Evolutionary conservation across 1,140 invertebrate species (phyloP), one percentile per base, ranked within the genome.

Genomic region (Cyclina sinensis): DNA sequence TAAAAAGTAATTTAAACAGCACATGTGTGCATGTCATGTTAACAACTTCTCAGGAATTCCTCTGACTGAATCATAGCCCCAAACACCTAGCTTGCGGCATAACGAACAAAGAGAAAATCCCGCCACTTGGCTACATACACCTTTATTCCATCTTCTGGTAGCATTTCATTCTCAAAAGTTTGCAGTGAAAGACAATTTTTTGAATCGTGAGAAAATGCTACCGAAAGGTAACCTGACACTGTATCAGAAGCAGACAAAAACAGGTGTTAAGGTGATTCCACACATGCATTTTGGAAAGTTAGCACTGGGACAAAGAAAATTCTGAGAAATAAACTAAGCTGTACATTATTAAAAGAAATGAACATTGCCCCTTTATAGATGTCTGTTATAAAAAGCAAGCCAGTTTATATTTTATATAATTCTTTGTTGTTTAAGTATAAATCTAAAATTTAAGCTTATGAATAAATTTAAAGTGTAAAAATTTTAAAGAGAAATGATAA

Each of bases 161-260:
- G 30, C 68, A 57, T 70, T 84, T 70, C 65, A 84, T 73, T 70
- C 62, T 84, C 59, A 84, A 81, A n/a, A 70, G 70, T 78, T 78
- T 78, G 74, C 74, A 78, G 24, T 78, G 74, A 78, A 78, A 78
- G 74, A 78, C 74, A 80, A 57, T 87, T 80, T 54, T 87, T 79
- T 87, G 59, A 76, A 87, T 78, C 85, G 85, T 87, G 85, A 87
- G 85, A 87, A 87, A 87, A 79, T 80, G 37, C 59, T 65, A 83
- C 81, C n/a, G 59, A 43, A 76, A 48, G 70, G 85, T 79, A 87
- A 87, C 54, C 32, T 87, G 85, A 87, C 76, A 68, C 85, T 43
- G 21, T 80, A 24, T 37, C 76, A 65, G 85, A 65, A 87, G 74
- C 85, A 79, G 74, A 68, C 74, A 51, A 84, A 62, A 81, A 81